These are phyloP conservation scores for Epizoanthus fatuus DNA, from an alignment of 92 coral and sea anemone genomes.

Conservation along the genomic window DNA sequence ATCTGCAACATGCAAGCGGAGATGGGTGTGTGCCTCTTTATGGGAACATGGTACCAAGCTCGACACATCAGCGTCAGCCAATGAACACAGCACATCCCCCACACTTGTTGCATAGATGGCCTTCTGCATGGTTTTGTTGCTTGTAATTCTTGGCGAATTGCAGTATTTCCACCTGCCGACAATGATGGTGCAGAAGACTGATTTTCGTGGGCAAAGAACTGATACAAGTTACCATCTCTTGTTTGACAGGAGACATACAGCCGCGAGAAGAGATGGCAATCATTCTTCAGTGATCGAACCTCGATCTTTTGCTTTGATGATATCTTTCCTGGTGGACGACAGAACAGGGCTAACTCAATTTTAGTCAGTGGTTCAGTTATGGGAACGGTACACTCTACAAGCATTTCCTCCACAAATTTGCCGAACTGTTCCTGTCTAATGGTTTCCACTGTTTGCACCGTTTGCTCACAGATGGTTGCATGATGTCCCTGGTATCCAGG, in stretches of 20 bases:
- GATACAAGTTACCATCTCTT: conserved; percentile 62
- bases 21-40: conserved; percentile 5
- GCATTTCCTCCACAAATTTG: conserved; percentile 51
- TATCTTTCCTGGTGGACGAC: too few relatives aligned
- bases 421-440: conserved; percentile 59
- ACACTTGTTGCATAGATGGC: conserved; percentile 35
- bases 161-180: conserved; percentile 60
- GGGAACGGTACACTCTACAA: conserved; percentile 42
- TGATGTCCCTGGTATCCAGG: conserved; percentile 69
- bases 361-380: conserved; percentile 56
- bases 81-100: not conserved
- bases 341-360: too few relatives aligned
- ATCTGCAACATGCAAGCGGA: conserved; percentile 28
- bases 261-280: conserved; percentile 63
- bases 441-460: conserved; percentile 41
- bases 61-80: too few relatives aligned
- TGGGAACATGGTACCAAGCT: conserved; percentile 26
- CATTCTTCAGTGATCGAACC: conserved; percentile 65
- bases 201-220: conserved; percentile 76
- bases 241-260: conserved; percentile 72
- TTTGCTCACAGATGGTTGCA: conserved; percentile 21
- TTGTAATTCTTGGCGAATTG: conserved; percentile 27
- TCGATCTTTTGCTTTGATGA: too few relatives aligned
- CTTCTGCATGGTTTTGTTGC: conserved; percentile 7
- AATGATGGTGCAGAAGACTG: conserved; percentile 71